A percentile compares a stretch with the other conserved stretches of the same genome.
phyloP scores from a whole-genome alignment of 1,140 invertebrate species.

The Calephelis virginiensis region DNA sequence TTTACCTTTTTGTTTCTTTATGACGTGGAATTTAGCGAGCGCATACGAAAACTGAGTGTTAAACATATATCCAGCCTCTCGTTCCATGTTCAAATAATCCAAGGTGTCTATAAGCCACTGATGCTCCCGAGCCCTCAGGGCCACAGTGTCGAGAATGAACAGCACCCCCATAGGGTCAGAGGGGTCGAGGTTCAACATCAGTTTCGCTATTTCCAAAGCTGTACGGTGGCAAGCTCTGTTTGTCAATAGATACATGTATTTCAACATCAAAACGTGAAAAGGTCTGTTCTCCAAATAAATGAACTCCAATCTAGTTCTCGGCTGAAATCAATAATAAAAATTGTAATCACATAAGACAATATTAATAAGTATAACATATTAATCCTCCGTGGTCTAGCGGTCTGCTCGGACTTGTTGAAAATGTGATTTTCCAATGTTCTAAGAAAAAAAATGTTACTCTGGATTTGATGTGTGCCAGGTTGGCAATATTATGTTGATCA shows the following conservation, averaged over 20 bases:
- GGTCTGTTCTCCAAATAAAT: slow-evolving; percentile 90
- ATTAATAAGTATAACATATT: too few species aligned
- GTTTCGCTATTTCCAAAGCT: slow-evolving; percentile 88
- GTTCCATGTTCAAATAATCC: slow-evolving; percentile 81
- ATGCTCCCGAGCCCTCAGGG: slow-evolving; percentile 89
- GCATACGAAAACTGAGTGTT: slow-evolving; percentile 93
- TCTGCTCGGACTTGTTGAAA: too few species aligned
- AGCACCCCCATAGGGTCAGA: slow-evolving; percentile 90
- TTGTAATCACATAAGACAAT: too few species aligned
- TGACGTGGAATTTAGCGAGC: slow-evolving; percentile 84
- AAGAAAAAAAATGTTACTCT: too few species aligned
- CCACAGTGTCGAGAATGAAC: slow-evolving; percentile 92
- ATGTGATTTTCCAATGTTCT: too few species aligned
- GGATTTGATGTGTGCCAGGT: too few species aligned
- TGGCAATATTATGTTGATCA: too few species aligned
- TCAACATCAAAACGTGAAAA: slow-evolving; percentile 91
- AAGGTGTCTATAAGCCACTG: slow-evolving; percentile 89
- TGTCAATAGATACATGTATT: slow-evolving; percentile 90
- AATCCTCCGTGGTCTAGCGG: background rate
- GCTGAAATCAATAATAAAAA: slow-evolving; percentile 32
- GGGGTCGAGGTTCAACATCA: slow-evolving; percentile 89
- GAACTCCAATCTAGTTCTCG: slow-evolving; percentile 84
- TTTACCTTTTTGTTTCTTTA: slow-evolving; percentile 46
- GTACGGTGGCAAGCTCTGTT: slow-evolving; percentile 90
- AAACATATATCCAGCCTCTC: slow-evolving; percentile 89